A percentile compares a stretch with the other conserved stretches of the same genome.
Evolutionary conservation across 2,797 vertebrate species (phyloP).

Genomic region (Gambelia wislizenii): DNA sequence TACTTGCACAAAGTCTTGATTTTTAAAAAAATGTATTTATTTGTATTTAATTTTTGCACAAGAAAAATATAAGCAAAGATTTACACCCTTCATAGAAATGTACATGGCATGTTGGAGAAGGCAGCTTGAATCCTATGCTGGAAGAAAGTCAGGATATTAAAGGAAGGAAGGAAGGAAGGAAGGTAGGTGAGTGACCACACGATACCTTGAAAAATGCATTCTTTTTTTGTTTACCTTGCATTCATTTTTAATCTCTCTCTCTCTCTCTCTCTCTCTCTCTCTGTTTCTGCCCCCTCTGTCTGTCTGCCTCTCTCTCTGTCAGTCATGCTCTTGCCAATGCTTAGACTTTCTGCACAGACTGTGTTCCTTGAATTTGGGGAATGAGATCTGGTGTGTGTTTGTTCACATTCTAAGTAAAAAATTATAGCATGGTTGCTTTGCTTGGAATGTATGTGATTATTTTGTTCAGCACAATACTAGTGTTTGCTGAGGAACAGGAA

Average conservation of each 20-base stretch:
- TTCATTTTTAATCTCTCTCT: background rate
- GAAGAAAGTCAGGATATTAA: too few relatives aligned
- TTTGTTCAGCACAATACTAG: background rate
- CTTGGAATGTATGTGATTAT: background rate
- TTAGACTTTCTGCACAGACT: conserved; percentile 18
- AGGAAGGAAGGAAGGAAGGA: too few relatives aligned
- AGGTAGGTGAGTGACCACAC: rapidly evolving
- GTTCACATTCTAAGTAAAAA: conserved; percentile 53
- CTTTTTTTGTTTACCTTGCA: conserved; percentile 2
- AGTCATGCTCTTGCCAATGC: background rate
- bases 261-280: background rate
- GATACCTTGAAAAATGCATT: background rate
- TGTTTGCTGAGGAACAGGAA: background rate
- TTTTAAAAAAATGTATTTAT: too few relatives aligned
- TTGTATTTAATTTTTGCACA: too few relatives aligned
- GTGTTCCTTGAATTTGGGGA: conserved; percentile 28
- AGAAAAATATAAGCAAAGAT: too few relatives aligned
- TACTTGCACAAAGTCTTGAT: too few relatives aligned
- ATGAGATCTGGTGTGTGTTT: conserved; percentile 36
- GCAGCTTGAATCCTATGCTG: too few relatives aligned
- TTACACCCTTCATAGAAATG: background rate
- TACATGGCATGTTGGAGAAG: background rate
- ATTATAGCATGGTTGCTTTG: conserved; percentile 10
- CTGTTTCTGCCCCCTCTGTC: too few relatives aligned
- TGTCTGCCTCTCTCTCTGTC: too few relatives aligned